These are phyloP conservation scores for Dipus sagitta DNA, from an alignment of 2,797 vertebrate species.

Conservation along the genomic window DNA sequence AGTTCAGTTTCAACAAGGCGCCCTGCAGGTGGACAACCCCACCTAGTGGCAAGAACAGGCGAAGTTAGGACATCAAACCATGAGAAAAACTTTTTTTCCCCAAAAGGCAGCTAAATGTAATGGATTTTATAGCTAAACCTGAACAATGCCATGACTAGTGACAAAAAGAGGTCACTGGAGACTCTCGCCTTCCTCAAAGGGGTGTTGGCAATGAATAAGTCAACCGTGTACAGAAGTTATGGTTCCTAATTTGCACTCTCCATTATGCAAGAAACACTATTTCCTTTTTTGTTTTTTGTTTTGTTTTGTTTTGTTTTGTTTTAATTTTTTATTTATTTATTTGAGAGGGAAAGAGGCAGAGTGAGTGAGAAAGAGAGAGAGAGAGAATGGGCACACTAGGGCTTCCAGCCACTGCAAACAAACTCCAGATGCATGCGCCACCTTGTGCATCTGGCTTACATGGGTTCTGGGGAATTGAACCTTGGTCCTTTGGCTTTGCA, in stretches of 20 bases:
- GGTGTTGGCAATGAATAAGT: background rate
- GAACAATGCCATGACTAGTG: background rate
- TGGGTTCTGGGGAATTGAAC: too few relatives aligned
- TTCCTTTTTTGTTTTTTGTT: too few relatives aligned
- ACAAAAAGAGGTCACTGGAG: background rate
- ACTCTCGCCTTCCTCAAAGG: background rate
- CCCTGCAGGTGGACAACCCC: slow-evolving; percentile 30
- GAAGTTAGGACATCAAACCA: background rate
- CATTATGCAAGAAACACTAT: background rate
- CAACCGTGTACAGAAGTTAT: fast-evolving
- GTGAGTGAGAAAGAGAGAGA: too few relatives aligned
- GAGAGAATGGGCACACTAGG: too few relatives aligned
- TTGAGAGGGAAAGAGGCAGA: too few relatives aligned
- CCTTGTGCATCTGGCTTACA: too few relatives aligned
- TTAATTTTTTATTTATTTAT: too few relatives aligned
- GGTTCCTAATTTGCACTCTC: background rate
- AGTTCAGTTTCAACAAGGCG: background rate
- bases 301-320: too few relatives aligned
- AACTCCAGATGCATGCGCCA: too few relatives aligned
- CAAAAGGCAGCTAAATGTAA: background rate
- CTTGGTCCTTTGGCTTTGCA: too few relatives aligned
- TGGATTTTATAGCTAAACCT: background rate
- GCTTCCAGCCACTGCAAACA: too few relatives aligned
- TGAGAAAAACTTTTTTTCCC: background rate
- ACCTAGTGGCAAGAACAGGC: slow-evolving; percentile 7